Evolutionary conservation across 1,140 invertebrate species (phyloP).

Genomic region (Anastrepha obliqua): DNA sequence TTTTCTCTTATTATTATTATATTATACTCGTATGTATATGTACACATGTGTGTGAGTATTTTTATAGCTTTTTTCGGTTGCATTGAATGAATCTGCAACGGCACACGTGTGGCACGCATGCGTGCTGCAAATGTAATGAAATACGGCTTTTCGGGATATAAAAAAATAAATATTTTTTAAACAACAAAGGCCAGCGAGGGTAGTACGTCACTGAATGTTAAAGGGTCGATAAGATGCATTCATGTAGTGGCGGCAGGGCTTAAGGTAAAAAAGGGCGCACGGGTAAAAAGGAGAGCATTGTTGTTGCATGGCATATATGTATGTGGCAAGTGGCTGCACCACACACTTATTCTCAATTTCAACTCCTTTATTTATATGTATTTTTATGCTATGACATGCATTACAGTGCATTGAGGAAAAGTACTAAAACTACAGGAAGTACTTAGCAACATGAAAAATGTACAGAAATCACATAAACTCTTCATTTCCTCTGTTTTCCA

Average conservation of each 20-base stretch:
- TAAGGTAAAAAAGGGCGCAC: not conserved
- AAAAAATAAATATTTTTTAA: not conserved
- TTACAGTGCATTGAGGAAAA: not conserved
- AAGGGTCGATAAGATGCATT: not conserved
- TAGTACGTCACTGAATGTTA: not conserved
- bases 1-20: too few species aligned
- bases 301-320: not conserved
- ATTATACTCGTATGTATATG: too few species aligned
- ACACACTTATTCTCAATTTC: not conserved
- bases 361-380: not conserved
- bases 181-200: not conserved
- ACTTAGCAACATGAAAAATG: not conserved
- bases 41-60: too few species aligned
- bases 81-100: not conserved
- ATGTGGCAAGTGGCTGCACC: not conserved
- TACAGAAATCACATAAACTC: not conserved
- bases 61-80: too few species aligned
- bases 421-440: constrained; percentile 8
- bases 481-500: not conserved
- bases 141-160: not conserved
- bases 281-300: not conserved
- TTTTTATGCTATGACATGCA: not conserved
- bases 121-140: not conserved
- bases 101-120: constrained; percentile 45
- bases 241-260: not conserved